Conservation (phyloP, 2,113 vertebrate species). For the Strix aluco region DNA sequence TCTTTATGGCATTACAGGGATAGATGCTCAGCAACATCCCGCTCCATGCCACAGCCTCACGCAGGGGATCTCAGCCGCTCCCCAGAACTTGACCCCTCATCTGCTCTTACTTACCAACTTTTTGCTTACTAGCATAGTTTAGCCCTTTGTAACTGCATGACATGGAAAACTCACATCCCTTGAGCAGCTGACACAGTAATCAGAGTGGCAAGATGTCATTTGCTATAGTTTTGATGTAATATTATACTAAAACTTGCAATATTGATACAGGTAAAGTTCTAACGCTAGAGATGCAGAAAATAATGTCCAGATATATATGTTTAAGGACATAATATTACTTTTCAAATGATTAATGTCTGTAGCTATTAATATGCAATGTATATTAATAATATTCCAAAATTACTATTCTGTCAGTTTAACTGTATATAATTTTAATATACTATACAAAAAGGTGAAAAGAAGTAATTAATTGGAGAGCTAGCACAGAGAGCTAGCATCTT, state of each 20-base stretch:
- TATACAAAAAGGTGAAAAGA: background rate
- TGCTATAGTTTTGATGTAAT: background rate
- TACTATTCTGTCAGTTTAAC: background rate
- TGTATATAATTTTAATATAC: background rate
- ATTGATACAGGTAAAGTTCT: background rate
- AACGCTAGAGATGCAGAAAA: background rate
- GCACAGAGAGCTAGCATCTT: background rate
- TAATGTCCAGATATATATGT: background rate
- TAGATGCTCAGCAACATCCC: background rate
- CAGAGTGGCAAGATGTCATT: background rate
- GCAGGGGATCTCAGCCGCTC: rapidly evolving
- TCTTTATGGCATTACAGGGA: background rate
- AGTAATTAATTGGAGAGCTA: background rate
- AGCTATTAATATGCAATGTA: background rate
- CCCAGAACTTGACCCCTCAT: background rate
- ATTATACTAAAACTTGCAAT: background rate
- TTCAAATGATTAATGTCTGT: background rate
- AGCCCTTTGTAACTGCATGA: slow-evolving; percentile 6
- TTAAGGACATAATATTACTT: background rate
- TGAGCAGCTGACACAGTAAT: background rate
- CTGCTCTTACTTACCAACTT: background rate
- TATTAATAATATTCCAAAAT: background rate
- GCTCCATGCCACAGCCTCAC: background rate
- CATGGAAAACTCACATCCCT: background rate
- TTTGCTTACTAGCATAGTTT: background rate